phyloP scores from a whole-genome alignment of 2,113 vertebrate genomes.

The Centropristis striata region DNA sequence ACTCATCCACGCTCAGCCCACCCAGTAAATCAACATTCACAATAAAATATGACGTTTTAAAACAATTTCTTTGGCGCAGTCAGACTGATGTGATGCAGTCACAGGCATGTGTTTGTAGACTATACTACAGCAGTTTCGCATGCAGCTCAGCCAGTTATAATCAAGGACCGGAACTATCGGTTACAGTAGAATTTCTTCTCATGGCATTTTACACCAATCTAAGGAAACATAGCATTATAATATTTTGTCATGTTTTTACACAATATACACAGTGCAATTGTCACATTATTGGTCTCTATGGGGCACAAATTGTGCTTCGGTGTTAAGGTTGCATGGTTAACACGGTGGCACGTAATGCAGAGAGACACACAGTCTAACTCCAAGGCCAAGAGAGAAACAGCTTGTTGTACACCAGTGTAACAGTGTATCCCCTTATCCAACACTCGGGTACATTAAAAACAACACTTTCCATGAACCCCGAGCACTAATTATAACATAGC shows the following conservation, averaged over 20 bases:
- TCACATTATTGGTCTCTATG: not conserved
- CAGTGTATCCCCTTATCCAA: conserved; percentile 68
- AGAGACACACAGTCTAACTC: not conserved
- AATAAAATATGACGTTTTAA: too few species aligned
- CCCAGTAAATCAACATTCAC: too few species aligned
- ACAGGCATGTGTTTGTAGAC: too few species aligned
- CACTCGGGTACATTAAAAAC: conserved; percentile 86
- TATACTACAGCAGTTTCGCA: too few species aligned
- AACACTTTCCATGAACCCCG: conserved; percentile 85
- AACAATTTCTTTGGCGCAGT: too few species aligned
- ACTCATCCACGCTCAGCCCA: too few species aligned
- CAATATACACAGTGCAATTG: not conserved
- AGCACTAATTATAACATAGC: conserved; percentile 92
- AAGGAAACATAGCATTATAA: not conserved
- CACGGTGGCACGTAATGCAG: not conserved
- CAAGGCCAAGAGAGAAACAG: conserved; percentile 60
- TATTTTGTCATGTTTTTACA: not conserved
- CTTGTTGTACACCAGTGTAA: conserved; percentile 88
- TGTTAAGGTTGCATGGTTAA: not conserved
- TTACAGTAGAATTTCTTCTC: too few species aligned
- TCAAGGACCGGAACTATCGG: too few species aligned
- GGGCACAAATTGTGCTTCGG: not conserved
- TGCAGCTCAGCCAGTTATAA: too few species aligned
- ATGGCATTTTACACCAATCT: not conserved
- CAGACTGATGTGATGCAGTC: too few species aligned